A percentile compares a stretch with the other conserved stretches of the same genome.
phyloP scores from a whole-genome alignment of 2,113 vertebrate genomes.

The Mixornis gularis region DNA sequence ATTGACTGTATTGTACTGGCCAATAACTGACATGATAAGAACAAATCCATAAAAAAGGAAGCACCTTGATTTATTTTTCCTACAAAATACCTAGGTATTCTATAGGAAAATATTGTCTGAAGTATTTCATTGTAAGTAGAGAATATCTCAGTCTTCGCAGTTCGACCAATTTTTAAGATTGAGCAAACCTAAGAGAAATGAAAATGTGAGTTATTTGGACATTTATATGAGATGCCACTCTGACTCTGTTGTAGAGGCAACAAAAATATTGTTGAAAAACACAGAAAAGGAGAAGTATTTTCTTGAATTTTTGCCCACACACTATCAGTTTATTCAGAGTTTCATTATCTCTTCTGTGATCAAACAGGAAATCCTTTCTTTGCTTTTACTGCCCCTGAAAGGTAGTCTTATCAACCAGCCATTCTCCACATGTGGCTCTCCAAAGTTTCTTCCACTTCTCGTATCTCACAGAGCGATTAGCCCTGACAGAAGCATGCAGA shows the following conservation, averaged over 20 bases:
- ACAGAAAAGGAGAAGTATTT: not conserved
- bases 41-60: not conserved
- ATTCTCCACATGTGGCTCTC: not conserved
- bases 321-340: not conserved
- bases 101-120: not conserved
- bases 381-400: conserved; percentile 9
- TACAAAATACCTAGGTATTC: not conserved
- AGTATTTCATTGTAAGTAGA: not conserved
- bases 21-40: not conserved
- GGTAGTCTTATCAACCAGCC: conserved; percentile 5
- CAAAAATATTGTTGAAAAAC: not conserved
- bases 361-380: conserved; percentile 44
- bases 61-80: not conserved
- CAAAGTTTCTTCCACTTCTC: conserved; percentile 14
- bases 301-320: not conserved
- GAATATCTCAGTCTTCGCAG: not conserved
- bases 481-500: not conserved
- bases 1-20: not conserved
- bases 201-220: not conserved
- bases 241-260: not conserved
- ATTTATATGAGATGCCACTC: not conserved
- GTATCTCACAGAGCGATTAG: not conserved
- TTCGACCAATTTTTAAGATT: not conserved
- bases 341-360: conserved; percentile 4
- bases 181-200: not conserved